These are phyloP conservation scores for Zaprionus africanus DNA, from an alignment of 1,140 invertebrate species.

Conservation along the genomic window DNA sequence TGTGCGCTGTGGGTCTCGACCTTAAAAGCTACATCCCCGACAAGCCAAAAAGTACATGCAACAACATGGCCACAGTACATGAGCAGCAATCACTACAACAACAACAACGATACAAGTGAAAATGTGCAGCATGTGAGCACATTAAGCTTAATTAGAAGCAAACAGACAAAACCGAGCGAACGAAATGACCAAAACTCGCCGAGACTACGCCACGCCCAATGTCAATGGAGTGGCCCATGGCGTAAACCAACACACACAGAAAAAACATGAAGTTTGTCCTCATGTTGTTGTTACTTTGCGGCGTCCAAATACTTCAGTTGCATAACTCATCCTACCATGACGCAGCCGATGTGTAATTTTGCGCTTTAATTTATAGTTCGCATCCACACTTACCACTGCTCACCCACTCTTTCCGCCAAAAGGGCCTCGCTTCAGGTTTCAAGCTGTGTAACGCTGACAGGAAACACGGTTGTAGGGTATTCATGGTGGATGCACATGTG, in stretches of 20 bases:
- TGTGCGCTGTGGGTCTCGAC: background rate
- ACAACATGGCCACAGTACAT: slow-evolving; percentile 30
- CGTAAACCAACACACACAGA: slow-evolving; percentile 13
- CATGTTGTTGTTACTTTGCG: slow-evolving; percentile 29
- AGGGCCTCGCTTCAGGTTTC: background rate
- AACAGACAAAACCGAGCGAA: slow-evolving; percentile 52
- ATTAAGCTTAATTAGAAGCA: slow-evolving; percentile 59
- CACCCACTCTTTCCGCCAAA: background rate
- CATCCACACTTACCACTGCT: slow-evolving; percentile 15
- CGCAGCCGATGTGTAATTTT: slow-evolving; percentile 43
- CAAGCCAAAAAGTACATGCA: slow-evolving; percentile 48
- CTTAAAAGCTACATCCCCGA: slow-evolving; percentile 23
- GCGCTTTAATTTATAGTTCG: slow-evolving; percentile 31
- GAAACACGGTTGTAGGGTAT: slow-evolving; percentile 5
- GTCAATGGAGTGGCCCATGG: background rate
- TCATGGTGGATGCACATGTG: slow-evolving; percentile 33
- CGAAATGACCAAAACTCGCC: slow-evolving; percentile 43
- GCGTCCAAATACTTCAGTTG: slow-evolving; percentile 48
- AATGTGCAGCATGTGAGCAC: slow-evolving; percentile 50
- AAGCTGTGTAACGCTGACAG: slow-evolving; percentile 14
- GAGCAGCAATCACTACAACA: slow-evolving; percentile 24
- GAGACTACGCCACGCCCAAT: slow-evolving; percentile 10
- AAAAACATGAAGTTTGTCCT: slow-evolving; percentile 4
- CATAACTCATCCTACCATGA: slow-evolving; percentile 30
- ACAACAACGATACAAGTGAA: slow-evolving; percentile 36